Evolutionary conservation across 2,113 vertebrate genomes (phyloP).

Genomic region (Gallinago undulata): DNA sequence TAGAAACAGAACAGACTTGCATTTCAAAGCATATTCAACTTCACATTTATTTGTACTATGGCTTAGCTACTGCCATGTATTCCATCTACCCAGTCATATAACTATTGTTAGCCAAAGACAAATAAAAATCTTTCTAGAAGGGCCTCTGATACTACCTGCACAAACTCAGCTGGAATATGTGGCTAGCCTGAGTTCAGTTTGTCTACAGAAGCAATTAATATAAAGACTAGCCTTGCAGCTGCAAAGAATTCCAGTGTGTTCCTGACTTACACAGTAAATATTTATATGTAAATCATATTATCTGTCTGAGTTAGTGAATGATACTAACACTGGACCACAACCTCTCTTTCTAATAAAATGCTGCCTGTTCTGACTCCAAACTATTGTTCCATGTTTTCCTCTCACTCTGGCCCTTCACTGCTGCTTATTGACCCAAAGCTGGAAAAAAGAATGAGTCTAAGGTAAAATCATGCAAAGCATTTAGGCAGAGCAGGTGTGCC

Average conservation of each 20-base stretch:
- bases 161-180: neutral
- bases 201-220: neutral
- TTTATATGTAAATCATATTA: accelerated
- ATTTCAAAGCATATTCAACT: neutral
- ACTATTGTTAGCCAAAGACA: neutral
- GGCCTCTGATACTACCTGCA: neutral
- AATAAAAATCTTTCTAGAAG: neutral
- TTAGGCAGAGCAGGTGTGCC: neutral
- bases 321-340: neutral
- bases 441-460: neutral
- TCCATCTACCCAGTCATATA: neutral
- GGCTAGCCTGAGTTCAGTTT: neutral
- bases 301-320: neutral
- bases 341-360: neutral
- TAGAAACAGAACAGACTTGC: neutral
- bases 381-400: neutral
- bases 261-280: neutral
- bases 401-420: neutral
- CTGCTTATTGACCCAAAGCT: neutral
- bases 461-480: neutral
- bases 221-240: neutral
- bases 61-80: neutral
- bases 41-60: neutral
- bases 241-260: neutral
- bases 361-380: neutral